phyloP scores from a whole-genome alignment of 92 coral and sea anemone species.

The Parazoanthus darwini region DNA sequence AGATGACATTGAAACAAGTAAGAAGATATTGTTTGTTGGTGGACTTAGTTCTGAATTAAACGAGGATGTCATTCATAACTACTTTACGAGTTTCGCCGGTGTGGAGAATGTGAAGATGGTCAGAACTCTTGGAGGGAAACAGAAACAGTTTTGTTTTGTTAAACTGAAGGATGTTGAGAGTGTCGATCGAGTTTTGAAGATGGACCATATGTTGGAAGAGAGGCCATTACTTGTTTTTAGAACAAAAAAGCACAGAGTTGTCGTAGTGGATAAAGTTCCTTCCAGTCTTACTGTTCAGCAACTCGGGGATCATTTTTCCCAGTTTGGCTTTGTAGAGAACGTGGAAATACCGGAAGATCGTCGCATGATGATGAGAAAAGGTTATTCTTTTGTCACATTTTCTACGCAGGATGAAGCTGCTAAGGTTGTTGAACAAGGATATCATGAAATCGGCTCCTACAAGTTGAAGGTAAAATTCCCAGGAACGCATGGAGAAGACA shows the following conservation, averaged over 20 bases:
- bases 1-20: conserved; percentile 37
- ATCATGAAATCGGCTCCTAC: conserved; percentile 22
- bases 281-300: conserved; percentile 25
- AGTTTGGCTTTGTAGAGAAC: conserved; percentile 38
- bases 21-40: conserved; percentile 40
- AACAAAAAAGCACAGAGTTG: conserved; percentile 42
- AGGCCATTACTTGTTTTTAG: conserved; percentile 27
- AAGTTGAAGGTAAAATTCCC: conserved; percentile 22
- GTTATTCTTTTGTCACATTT: conserved; percentile 35
- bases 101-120: conserved; percentile 32
- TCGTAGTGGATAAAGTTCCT: conserved; percentile 33
- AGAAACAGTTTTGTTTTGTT: conserved; percentile 36
- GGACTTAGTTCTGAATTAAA: conserved; percentile 34
- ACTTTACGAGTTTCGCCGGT: conserved; percentile 38
- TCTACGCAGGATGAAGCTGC: conserved; percentile 47
- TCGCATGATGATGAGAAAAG: conserved; percentile 17
- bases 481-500: conserved; percentile 34
- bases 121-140: conserved; percentile 37
- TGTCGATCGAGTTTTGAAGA: conserved; percentile 36
- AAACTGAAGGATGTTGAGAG: conserved; percentile 25
- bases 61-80: conserved; percentile 22
- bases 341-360: conserved; percentile 34
- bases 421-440: conserved; percentile 23
- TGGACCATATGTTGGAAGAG: conserved; percentile 27
- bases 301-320: conserved; percentile 20